Base-by-base conservation (phyloP, 2,797 vertebrate species). In the Gymnodraco acuticeps region DNA sequence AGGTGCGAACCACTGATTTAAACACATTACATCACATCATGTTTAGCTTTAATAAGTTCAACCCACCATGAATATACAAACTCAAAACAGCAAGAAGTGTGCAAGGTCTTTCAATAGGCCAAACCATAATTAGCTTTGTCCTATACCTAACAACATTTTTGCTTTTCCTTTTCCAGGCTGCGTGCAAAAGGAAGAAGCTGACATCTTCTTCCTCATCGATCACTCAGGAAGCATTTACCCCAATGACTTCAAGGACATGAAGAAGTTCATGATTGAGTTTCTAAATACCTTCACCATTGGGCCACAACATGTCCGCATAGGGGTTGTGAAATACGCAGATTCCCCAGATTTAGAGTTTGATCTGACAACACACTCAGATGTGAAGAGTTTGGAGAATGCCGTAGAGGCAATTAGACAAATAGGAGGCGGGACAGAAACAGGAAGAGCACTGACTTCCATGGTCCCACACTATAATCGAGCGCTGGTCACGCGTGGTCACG, bases 201-300 rank as follows among this genome's bases (percentile, higher is more conserved):
- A 96, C 64, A 93, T 96, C 76, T 96, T 92, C 88, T 97, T 97
- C 83, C 86, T 97, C 23, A 88, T 96, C 1, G 96, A 96, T 68
- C 90, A 94, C 0, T 96, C 96, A 5, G 88, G 82, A 23, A 96
- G 94, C 78, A 95, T 95, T 60, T 0, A 0, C 0, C 43, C 55
- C 0, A 0, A 3, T 0, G 90, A 95, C 75, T 96, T 97, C 38
- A 1, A 41, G 0, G 95, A 96, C 41, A 95, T 96, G 89, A 94
- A 95, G 84, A 72, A 10, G 0, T 96, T 97, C 81, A 94, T 96
- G 83, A 78, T 65, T 0, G 83, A 92, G 23, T 81, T 94, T 68
- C 56, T 94, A 59, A 42, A 56, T 1, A 75, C 79, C 60, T 96
- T 96, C 72, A 86, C 20, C 4, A 83, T 96, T 0, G 95, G 95